A percentile compares a stretch with the other conserved stretches of the same genome.
Conservation (phyloP, 1,140 invertebrate genomes). For the Solenopsis fugax region DNA sequence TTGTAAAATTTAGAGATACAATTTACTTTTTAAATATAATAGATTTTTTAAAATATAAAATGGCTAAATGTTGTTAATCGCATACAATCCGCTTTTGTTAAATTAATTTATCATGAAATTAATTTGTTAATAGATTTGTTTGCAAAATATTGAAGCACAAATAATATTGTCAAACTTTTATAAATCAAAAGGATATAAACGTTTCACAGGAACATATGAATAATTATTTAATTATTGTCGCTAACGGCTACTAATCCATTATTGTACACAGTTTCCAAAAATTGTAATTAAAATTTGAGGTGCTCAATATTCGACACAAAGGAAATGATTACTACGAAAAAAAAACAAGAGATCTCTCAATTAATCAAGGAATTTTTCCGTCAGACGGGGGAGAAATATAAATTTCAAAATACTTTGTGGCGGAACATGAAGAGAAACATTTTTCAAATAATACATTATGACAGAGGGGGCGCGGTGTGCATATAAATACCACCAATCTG, state of each 20-base stretch:
- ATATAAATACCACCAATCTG: conserved; percentile 58
- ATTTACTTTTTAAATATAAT: neutral
- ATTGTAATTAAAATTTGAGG: neutral
- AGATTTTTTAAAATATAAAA: neutral
- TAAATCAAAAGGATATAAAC: neutral
- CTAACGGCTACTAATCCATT: no score
- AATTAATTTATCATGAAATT: neutral
- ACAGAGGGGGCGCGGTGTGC: conserved; percentile 1
- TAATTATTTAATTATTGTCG: no score
- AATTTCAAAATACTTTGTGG: conserved; percentile 2
- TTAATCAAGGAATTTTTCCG: neutral
- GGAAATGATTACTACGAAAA: neutral
- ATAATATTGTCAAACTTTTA: conserved; percentile 3
- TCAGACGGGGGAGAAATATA: neutral
- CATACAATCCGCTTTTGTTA: neutral
- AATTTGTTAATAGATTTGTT: neutral
- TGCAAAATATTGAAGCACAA: neutral
- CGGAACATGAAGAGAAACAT: conserved; percentile 18
- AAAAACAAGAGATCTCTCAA: neutral
- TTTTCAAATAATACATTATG: conserved; percentile 53
- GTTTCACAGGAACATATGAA: neutral
- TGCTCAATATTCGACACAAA: neutral
- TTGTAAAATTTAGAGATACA: neutral
- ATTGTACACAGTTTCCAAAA: neutral
- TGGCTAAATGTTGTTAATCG: neutral